Conservation (phyloP, 2,113 vertebrate genomes). For the Ia io region DNA sequence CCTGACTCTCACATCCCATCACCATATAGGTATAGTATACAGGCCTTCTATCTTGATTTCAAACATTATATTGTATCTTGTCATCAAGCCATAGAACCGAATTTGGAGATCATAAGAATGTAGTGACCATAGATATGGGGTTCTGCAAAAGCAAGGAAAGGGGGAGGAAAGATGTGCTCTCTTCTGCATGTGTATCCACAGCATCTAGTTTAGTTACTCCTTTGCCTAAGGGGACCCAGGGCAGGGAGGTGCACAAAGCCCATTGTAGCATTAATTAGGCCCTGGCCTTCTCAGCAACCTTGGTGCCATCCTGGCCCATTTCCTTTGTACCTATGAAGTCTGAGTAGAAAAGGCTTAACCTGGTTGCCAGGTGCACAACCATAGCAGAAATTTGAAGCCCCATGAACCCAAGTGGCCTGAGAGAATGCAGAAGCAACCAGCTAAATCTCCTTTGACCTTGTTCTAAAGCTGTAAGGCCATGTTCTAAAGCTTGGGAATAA, state of each 20-base stretch:
- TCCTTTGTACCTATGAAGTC: not conserved
- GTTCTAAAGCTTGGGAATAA: not conserved
- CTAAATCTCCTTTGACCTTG: not conserved
- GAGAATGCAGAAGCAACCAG: not conserved
- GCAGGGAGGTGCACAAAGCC: not conserved
- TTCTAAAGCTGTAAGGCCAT: not conserved
- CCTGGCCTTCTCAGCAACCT: not conserved
- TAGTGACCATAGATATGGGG: not conserved
- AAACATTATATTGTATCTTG: not conserved
- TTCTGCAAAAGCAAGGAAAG: not conserved
- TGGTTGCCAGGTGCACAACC: not conserved
- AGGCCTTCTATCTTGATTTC: not conserved
- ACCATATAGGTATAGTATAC: not conserved
- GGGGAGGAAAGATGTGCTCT: not conserved
- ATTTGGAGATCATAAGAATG: not conserved
- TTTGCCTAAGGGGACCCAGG: not conserved
- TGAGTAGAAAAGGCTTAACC: not conserved
- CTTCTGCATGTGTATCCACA: not conserved
- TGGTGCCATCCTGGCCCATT: not conserved
- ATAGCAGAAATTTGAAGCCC: not conserved
- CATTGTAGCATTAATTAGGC: not conserved
- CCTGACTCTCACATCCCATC: not conserved
- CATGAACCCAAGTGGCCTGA: not conserved
- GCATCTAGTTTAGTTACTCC: not conserved
- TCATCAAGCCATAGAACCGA: not conserved